phyloP scores from a whole-genome alignment of 2,113 vertebrate genomes.

The Callaeas wilsoni region DNA sequence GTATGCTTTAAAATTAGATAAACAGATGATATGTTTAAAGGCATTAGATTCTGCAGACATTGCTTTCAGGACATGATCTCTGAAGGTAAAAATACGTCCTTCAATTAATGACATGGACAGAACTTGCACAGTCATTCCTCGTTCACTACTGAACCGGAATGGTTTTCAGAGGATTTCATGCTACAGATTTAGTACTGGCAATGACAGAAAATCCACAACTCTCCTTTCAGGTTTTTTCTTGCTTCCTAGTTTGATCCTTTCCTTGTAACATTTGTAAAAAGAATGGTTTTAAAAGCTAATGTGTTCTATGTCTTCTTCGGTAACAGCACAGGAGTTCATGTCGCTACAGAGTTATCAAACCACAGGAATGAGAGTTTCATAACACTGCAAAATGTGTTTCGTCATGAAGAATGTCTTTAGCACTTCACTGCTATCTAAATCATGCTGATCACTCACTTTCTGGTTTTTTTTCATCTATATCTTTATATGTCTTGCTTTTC shows the following conservation, averaged over 20 bases:
- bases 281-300: conserved; percentile 37
- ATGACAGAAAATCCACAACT: conserved; percentile 22
- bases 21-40: not conserved
- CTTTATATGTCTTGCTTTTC: not conserved
- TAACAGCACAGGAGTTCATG: not conserved
- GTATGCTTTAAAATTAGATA: not conserved
- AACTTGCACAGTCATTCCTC: not conserved
- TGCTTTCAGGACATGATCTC: conserved; percentile 16
- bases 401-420: not conserved
- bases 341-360: not conserved
- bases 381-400: not conserved
- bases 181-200: conserved; percentile 20
- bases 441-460: not conserved
- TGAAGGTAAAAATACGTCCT: conserved; percentile 45
- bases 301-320: conserved; percentile 8
- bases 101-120: conserved; percentile 45
- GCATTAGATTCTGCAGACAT: not conserved
- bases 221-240: not conserved
- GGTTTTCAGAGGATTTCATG: conserved; percentile 24
- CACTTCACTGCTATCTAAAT: conserved; percentile 6
- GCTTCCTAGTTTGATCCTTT: not conserved
- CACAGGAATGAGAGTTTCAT: not conserved
- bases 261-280: conserved; percentile 24
- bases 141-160: not conserved
- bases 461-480: not conserved